A percentile compares a stretch with the other conserved stretches of the same genome.
Evolutionary conservation across 2,888 invertebrate species (phyloP).

Genomic region (Drosophila multiciliata): DNA sequence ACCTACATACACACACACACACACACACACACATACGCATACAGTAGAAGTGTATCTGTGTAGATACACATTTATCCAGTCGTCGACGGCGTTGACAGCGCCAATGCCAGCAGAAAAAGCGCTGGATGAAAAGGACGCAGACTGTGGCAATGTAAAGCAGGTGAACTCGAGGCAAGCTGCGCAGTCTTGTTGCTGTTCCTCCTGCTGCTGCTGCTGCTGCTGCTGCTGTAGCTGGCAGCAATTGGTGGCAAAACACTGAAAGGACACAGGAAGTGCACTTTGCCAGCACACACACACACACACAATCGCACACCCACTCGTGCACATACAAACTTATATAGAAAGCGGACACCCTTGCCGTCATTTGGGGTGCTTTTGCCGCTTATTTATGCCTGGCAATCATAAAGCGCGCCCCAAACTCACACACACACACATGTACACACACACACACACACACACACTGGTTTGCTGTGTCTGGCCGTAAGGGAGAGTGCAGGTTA

Average conservation of each 20-base stretch:
- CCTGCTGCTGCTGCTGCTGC: constrained; percentile 31
- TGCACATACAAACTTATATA: constrained; percentile 7
- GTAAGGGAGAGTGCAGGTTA: constrained; percentile 74
- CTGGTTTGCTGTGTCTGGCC: constrained; percentile 13
- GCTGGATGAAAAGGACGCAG: constrained; percentile 38
- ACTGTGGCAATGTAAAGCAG: constrained; percentile 64
- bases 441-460: constrained; percentile 13
- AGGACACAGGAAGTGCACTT: constrained; percentile 76
- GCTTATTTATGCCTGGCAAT: constrained; percentile 79
- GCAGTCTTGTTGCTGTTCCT: constrained; percentile 36
- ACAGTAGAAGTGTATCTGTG: constrained; percentile 28
- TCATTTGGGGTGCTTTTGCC: constrained; percentile 77
- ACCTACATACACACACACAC: constrained; percentile 25
- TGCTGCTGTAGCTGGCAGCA: constrained; percentile 52
- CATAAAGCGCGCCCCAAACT: constrained; percentile 71
- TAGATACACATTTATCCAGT: constrained; percentile 75
- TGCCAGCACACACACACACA: constrained; percentile 42
- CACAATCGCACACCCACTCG: constrained; percentile 17
- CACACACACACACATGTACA: constrained; percentile 12
- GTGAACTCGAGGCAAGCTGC: constrained; percentile 65
- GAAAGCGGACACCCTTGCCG: constrained; percentile 54
- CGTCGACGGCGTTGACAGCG: constrained; percentile 75
- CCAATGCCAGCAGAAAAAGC: constrained; percentile 56
- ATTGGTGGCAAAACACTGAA: constrained; percentile 70
- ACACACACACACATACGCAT: neutral